Conservation (phyloP, 2,113 vertebrate species). For the Harpagus bidentatus region DNA sequence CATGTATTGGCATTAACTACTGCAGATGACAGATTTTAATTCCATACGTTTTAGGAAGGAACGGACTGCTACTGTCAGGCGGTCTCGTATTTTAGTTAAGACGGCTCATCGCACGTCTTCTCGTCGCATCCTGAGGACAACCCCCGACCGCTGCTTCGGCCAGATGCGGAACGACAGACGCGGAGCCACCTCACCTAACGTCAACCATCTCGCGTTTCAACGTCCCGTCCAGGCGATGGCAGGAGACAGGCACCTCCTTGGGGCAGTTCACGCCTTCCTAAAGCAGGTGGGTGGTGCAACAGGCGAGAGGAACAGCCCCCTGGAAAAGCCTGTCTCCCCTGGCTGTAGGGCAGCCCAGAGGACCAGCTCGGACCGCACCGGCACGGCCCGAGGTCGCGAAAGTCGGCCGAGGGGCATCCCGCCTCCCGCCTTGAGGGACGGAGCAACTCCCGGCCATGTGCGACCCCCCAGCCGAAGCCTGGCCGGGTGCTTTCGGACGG, state of each 20-base stretch:
- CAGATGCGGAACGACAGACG: background rate
- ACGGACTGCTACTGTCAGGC: background rate
- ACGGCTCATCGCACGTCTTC: background rate
- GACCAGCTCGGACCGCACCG: background rate
- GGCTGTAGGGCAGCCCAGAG: background rate
- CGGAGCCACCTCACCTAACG: background rate
- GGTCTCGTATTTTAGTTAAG: background rate
- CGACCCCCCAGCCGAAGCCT: background rate
- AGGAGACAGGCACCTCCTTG: background rate
- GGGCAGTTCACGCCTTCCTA: background rate
- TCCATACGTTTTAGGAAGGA: rapidly evolving
- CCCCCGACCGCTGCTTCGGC: background rate
- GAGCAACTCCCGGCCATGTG: background rate
- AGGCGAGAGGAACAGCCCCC: background rate
- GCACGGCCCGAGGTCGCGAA: background rate
- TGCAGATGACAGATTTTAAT: background rate
- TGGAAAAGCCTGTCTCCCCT: background rate
- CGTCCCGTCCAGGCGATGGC: rapidly evolving
- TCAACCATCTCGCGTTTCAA: background rate
- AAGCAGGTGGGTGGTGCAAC: rapidly evolving
- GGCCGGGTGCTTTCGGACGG: too few species aligned
- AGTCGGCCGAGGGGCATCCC: background rate
- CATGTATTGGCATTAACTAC: background rate
- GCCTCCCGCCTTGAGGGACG: background rate
- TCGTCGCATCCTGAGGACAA: background rate